Evolutionary conservation across 2,797 vertebrate genomes (phyloP).

Genomic region (Sebastolobus alascanus): DNA sequence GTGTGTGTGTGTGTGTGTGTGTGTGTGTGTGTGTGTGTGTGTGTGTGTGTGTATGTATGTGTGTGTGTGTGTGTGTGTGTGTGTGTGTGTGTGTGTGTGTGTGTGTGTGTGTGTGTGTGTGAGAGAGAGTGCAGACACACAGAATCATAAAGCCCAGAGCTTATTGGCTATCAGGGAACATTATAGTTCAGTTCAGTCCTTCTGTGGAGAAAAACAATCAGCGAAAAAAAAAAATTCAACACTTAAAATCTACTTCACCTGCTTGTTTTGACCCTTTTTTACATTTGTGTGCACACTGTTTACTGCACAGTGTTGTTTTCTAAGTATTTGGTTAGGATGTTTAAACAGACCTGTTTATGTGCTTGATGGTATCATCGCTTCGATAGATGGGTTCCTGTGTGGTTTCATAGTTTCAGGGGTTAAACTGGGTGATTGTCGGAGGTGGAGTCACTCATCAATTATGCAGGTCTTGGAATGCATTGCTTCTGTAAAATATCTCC

Average conservation of each 20-base stretch:
- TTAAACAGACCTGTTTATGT: constrained; percentile 18
- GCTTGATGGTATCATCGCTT: background rate
- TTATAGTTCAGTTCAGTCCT: background rate
- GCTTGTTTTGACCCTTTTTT: background rate
- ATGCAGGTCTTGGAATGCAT: constrained; percentile 59
- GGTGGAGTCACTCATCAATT: constrained; percentile 57
- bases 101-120: background rate
- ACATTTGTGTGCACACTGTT: background rate
- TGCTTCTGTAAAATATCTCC: constrained; percentile 63
- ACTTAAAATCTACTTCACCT: background rate
- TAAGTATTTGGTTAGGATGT: constrained; percentile 24
- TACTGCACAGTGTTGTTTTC: constrained; percentile 20
- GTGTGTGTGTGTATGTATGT: too few species aligned
- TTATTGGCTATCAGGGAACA: constrained; percentile 41
- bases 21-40: too few species aligned
- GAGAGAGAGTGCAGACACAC: background rate
- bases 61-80: too few species aligned
- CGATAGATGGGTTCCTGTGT: constrained; percentile 58
- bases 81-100: background rate
- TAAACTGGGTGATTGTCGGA: constrained; percentile 60
- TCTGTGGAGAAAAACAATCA: constrained; percentile 9
- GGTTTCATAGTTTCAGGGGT: constrained; percentile 59
- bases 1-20: background rate
- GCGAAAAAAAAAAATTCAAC: background rate
- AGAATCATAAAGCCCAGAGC: constrained; percentile 43